Evolutionary conservation across 2,797 vertebrate species (phyloP), one percentile per base, ranked within the genome.

Genomic region (Discoglossus pictus): DNA sequence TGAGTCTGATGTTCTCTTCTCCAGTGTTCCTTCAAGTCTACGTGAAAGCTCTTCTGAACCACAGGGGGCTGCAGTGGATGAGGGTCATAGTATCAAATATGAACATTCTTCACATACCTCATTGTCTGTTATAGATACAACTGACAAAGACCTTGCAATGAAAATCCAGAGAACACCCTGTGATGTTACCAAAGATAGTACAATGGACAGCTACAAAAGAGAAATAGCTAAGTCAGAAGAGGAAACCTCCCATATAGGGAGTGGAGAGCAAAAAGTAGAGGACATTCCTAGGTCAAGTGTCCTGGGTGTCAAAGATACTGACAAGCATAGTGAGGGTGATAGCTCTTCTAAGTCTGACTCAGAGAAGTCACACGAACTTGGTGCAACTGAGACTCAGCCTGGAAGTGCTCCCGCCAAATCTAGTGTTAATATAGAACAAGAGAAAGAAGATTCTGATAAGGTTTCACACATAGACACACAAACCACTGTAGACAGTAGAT

Each of bases 141-240:
- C 78, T 74, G 79, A 79, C 7, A 50, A 46, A 65, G 70, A 53
- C 68, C 78, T 9, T 44, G 13, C 23, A 50, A 27, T 23, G 24
- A 8, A 61, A 69, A 44, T 31, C 31, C 74, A 74, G 10, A 74
- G 69, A 48, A 82, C 85, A 64, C 40, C 25, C 42, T 8, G 34
- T 62, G 65, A 70, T 25, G 74, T 62, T 65, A 65, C 81, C 82
- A 87, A 86, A 85, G 84, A 82, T 34, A 62, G 78, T 52, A 3
- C 21, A 58, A 74, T 66, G 78, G 75, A 75, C 11, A 51, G 59
- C 9, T 73, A 24, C 39, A 74, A 72, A 65, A 80, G 76, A 36
- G 72, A 74, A 38, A 25, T 72, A 1, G 63, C 75, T 54, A 31
- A 66, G 63, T 61, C 62, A 39, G 77, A 65, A 4, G 73, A 61